A percentile compares a stretch with the other conserved stretches of the same genome.
phyloP scores from a whole-genome alignment of 2,888 invertebrate genomes.

The Orthosia incerta region DNA sequence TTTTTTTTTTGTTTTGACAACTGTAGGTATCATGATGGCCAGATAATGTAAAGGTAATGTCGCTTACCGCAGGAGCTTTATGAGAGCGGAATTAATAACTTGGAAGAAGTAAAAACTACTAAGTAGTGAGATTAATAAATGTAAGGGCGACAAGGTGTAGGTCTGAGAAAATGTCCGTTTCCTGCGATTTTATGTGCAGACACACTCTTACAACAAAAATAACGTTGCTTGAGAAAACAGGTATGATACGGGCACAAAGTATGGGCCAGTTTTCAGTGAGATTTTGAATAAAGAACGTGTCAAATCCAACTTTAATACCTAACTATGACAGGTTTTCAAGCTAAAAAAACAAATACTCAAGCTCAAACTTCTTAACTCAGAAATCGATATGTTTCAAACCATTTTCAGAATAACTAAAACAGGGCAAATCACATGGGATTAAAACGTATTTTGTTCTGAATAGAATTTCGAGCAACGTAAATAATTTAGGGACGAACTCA shows the following conservation, averaged over 20 bases:
- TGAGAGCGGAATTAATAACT: slow-evolving; percentile 48
- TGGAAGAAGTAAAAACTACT: slow-evolving; percentile 51
- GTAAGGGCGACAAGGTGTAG: slow-evolving; percentile 23
- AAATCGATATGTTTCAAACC: slow-evolving; percentile 4
- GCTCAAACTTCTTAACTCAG: no score
- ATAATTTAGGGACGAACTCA: slow-evolving; percentile 37
- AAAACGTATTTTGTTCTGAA: slow-evolving; percentile 10
- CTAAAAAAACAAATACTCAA: no score
- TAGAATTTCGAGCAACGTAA: slow-evolving; percentile 25
- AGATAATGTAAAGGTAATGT: slow-evolving; percentile 55
- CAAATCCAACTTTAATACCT: no score
- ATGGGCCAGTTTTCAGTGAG: no score
- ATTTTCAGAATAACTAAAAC: slow-evolving; percentile 15
- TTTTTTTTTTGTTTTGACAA: slow-evolving; percentile 49
- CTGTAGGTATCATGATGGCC: slow-evolving; percentile 31
- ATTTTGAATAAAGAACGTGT: no score
- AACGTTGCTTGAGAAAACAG: background rate
- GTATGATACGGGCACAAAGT: no score
- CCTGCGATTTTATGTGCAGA: slow-evolving; percentile 11
- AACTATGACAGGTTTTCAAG: no score
- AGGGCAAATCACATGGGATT: slow-evolving; percentile 11
- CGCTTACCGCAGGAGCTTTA: slow-evolving; percentile 26
- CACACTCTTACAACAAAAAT: slow-evolving; percentile 13
- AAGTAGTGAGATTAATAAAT: slow-evolving; percentile 57
- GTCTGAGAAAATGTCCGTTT: slow-evolving; percentile 33